These are phyloP conservation scores for Caenorhabditis sp. DNA, from an alignment of 2,888 invertebrate species.

Conservation along the genomic window DNA sequence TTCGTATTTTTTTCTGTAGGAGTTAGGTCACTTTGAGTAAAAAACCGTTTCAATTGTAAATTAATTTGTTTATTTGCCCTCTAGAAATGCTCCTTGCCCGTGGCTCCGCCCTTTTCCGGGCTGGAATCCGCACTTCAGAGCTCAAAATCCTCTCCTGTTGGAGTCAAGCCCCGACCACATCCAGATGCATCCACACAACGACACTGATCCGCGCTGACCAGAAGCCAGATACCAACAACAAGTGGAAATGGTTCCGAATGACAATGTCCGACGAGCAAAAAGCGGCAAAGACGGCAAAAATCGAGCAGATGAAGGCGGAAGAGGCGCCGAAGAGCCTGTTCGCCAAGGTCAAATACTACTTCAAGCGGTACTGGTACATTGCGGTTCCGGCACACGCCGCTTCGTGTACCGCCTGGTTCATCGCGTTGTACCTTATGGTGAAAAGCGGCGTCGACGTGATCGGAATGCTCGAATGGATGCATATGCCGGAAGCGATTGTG, in stretches of 20 bases:
- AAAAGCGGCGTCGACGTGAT: slow-evolving; percentile 92
- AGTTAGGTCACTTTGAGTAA: too few species aligned
- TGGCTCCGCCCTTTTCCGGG: background rate
- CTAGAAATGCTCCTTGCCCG: slow-evolving; percentile 35
- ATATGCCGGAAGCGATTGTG: slow-evolving; percentile 90
- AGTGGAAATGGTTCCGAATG: slow-evolving; percentile 70
- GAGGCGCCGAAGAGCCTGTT: slow-evolving; percentile 74
- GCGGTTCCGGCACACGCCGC: slow-evolving; percentile 93
- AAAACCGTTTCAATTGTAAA: too few species aligned
- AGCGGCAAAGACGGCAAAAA: slow-evolving; percentile 69
- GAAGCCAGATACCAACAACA: slow-evolving; percentile 17
- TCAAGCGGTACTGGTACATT: slow-evolving; percentile 92
- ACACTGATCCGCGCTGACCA: background rate
- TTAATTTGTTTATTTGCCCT: background rate
- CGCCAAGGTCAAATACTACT: slow-evolving; percentile 80
- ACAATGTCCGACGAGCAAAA: slow-evolving; percentile 78
- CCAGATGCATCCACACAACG: background rate
- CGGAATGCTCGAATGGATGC: slow-evolving; percentile 88
- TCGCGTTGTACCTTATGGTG: slow-evolving; percentile 88
- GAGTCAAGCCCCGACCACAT: background rate
- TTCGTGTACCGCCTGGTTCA: slow-evolving; percentile 93
- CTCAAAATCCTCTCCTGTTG: background rate
- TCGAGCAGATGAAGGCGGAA: slow-evolving; percentile 74
- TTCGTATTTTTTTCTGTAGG: background rate
- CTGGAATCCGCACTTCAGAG: background rate